A percentile compares a stretch with the other conserved stretches of the same genome.
Conservation (phyloP, 2,797 vertebrate genomes). For the Eutrigla gurnardus region DNA sequence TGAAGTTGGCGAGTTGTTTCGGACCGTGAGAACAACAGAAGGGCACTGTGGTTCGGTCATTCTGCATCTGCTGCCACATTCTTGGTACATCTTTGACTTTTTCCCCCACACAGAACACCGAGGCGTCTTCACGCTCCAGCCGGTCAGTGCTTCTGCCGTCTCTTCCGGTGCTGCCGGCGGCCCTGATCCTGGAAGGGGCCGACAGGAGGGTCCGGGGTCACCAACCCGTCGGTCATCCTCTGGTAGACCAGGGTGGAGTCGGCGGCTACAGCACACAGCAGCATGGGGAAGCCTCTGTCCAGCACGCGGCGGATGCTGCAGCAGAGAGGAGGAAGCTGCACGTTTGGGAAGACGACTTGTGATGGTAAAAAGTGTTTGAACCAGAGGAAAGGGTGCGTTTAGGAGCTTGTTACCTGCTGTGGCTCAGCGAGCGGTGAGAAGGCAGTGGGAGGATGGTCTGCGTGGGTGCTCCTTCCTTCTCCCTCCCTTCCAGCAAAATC, state of each 20-base stretch:
- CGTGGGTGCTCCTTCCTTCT: constrained; percentile 81
- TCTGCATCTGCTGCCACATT: neutral
- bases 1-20: neutral
- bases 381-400: neutral
- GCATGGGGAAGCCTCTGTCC: constrained; percentile 80
- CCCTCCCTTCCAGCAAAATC: constrained; percentile 87
- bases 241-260: constrained; percentile 98
- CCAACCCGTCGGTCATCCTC: constrained; percentile 88
- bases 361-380: neutral
- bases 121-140: neutral
- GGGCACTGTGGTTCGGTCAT: neutral
- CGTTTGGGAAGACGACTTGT: neutral
- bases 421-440: constrained; percentile 84
- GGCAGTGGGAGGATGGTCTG: constrained; percentile 89
- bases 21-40: neutral
- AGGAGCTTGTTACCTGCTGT: constrained; percentile 84
- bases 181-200: constrained; percentile 81
- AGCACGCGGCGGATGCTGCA: constrained; percentile 76
- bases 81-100: neutral
- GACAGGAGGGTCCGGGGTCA: constrained; percentile 91
- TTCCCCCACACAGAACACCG: neutral
- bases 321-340: neutral
- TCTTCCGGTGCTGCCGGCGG: constrained; percentile 85
- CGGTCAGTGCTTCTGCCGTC: constrained; percentile 74
- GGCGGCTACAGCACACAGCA: constrained; percentile 91